Conservation (phyloP, 2,888 invertebrate genomes). For the Drosophila recens region DNA sequence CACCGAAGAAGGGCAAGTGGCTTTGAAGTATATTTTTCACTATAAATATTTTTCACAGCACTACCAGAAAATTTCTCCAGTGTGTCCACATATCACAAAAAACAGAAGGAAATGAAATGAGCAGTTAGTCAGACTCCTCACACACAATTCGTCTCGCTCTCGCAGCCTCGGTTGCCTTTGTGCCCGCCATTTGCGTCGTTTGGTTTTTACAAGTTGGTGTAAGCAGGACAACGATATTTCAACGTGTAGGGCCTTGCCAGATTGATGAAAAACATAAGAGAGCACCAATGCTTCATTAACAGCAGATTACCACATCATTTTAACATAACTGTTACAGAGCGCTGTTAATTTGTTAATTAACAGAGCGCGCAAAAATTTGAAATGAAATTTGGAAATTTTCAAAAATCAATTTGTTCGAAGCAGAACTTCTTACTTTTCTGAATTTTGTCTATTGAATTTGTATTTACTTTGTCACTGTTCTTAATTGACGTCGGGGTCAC, state of each 20-base stretch:
- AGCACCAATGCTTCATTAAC: constrained; percentile 1
- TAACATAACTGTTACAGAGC: constrained; percentile 1
- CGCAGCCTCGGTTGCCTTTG: constrained; percentile 15
- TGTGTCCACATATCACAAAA: constrained; percentile 69
- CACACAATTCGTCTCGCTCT: constrained; percentile 27
- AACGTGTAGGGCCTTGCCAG: constrained; percentile 27
- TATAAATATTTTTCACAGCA: constrained; percentile 80
- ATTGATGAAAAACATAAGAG: constrained; percentile 7
- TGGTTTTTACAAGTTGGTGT: constrained; percentile 17
- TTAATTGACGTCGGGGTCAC: too few relatives aligned
- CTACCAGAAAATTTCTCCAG: constrained; percentile 80
- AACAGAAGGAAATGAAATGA: constrained; percentile 60
- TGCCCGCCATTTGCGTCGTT: constrained; percentile 56
- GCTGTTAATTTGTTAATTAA: neutral
- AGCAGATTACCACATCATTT: neutral
- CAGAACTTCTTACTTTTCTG: too few relatives aligned
- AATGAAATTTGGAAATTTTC: neutral
- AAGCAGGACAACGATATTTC: constrained; percentile 26
- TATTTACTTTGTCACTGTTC: too few relatives aligned
- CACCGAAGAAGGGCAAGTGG: constrained; percentile 62
- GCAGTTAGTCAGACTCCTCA: constrained; percentile 58
- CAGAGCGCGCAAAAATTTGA: too few relatives aligned
- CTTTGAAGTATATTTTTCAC: constrained; percentile 68
- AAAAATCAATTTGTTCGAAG: too few relatives aligned
- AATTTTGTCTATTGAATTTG: too few relatives aligned